phyloP scores from a whole-genome alignment of 2,797 vertebrate genomes.

The Xiphophorus birchmanni region DNA sequence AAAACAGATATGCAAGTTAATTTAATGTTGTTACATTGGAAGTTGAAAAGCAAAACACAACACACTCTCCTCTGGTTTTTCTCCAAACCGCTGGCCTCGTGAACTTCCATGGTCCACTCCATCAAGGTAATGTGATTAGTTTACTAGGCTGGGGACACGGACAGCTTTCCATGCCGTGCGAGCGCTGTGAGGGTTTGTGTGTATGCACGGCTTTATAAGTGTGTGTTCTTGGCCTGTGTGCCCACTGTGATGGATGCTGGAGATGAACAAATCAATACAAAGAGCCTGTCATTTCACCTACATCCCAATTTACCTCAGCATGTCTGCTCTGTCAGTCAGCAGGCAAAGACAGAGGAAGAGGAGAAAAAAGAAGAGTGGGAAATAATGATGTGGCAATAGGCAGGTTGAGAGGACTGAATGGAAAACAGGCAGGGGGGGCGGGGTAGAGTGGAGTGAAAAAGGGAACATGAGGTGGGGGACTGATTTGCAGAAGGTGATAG shows the following conservation, averaged over 20 bases:
- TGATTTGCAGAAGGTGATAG: slow-evolving; percentile 39
- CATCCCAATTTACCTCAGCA: slow-evolving; percentile 69
- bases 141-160: slow-evolving; percentile 51
- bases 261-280: slow-evolving; percentile 75
- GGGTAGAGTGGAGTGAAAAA: slow-evolving; percentile 24
- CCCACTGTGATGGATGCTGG: slow-evolving; percentile 67
- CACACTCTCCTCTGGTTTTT: slow-evolving; percentile 25
- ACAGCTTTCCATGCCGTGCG: slow-evolving; percentile 44
- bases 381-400: slow-evolving; percentile 36
- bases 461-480: slow-evolving; percentile 20
- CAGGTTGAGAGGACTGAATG: slow-evolving; percentile 15
- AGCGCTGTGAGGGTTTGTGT: slow-evolving; percentile 10
- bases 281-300: slow-evolving; percentile 64
- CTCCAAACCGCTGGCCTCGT: slow-evolving; percentile 51
- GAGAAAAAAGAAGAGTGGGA: slow-evolving; percentile 19
- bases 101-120: slow-evolving; percentile 60
- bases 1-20: neutral
- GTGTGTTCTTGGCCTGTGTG: slow-evolving; percentile 33
- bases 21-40: slow-evolving; percentile 41
- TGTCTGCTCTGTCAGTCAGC: slow-evolving; percentile 61
- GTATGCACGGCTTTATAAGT: slow-evolving; percentile 20
- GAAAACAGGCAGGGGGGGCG: slow-evolving; percentile 3
- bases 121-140: slow-evolving; percentile 73
- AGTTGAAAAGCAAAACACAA: slow-evolving; percentile 42
- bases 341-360: slow-evolving; percentile 20